Conservation (phyloP, 2,888 invertebrate genomes). For the Drosophila kanekoi region DNA sequence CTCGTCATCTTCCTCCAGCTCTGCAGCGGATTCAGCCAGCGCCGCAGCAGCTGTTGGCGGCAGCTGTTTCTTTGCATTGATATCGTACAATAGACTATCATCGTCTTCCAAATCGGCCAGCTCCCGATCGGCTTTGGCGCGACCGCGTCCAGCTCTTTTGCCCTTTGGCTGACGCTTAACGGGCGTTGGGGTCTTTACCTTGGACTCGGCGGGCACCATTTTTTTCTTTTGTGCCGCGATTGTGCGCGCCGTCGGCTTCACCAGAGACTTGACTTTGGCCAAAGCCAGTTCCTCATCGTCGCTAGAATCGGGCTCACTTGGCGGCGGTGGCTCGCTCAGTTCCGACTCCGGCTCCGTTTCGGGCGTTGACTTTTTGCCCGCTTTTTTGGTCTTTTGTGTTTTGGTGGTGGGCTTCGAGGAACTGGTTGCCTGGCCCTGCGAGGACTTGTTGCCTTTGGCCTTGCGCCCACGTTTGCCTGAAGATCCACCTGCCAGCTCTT, state of each 20-base stretch:
- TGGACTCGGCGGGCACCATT: conserved; percentile 56
- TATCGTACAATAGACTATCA: conserved; percentile 48
- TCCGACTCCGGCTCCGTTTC: conserved; percentile 64
- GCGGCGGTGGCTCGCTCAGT: conserved; percentile 45
- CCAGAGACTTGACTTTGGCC: conserved; percentile 57
- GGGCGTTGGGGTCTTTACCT: conserved; percentile 61
- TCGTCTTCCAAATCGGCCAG: conserved; percentile 44
- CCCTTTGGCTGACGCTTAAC: conserved; percentile 59
- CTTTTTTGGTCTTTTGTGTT: conserved; percentile 71
- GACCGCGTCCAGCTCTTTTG: conserved; percentile 47
- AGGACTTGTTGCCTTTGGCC: conserved; percentile 50
- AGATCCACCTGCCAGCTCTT: conserved; percentile 12
- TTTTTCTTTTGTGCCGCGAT: conserved; percentile 74
- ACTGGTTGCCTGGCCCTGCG: conserved; percentile 7
- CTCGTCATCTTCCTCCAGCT: conserved; percentile 77
- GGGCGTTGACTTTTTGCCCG: conserved; percentile 48
- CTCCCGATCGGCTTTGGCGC: conserved; percentile 32
- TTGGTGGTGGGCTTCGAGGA: conserved; percentile 49
- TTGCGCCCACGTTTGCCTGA: conserved; percentile 63
- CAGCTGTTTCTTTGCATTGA: conserved; percentile 59
- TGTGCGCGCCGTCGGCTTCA: conserved; percentile 64
- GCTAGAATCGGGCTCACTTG: conserved; percentile 50
- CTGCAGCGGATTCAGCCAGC: conserved; percentile 78
- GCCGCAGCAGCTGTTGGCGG: conserved; percentile 81
- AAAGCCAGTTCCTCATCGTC: conserved; percentile 68